These are phyloP conservation scores for Palythoa caribaeorum DNA, from an alignment of 92 coral and sea anemone genomes.

Conservation along the genomic window DNA sequence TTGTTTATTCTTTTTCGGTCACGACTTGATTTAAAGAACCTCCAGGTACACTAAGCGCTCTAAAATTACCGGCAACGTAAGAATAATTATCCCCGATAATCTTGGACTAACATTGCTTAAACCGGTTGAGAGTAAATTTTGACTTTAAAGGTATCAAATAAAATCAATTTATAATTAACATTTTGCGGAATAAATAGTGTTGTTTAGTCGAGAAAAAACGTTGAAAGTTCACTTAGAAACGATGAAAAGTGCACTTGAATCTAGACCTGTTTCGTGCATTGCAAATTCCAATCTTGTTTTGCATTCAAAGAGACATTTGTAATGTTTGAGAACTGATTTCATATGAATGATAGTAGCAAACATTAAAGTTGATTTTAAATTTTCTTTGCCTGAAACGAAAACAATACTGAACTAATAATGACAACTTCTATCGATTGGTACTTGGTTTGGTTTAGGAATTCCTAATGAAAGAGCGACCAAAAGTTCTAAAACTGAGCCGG, in stretches of 20 bases:
- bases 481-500: not conserved
- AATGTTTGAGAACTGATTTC: not conserved
- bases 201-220: too few relatives aligned
- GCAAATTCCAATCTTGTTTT: not conserved
- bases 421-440: too few relatives aligned
- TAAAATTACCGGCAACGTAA: not conserved
- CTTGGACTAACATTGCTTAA: not conserved
- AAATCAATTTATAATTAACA: too few relatives aligned
- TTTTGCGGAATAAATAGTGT: too few relatives aligned
- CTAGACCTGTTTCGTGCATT: not conserved
- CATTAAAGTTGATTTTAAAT: not conserved
- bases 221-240: too few relatives aligned
- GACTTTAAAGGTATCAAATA: not conserved
- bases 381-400: not conserved
- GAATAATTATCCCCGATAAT: conserved; percentile 16
- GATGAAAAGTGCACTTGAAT: too few relatives aligned
- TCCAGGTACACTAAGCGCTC: not conserved
- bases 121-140: not conserved
- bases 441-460: not conserved
- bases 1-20: conserved; percentile 28
- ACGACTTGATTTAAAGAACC: conserved; percentile 25
- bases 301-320: not conserved
- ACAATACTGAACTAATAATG: not conserved
- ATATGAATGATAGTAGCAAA: conserved; percentile 5
- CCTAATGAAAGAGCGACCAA: not conserved